Evolutionary conservation across 2,888 invertebrate species (phyloP).

Genomic region (Meiosimyza platycephala): DNA sequence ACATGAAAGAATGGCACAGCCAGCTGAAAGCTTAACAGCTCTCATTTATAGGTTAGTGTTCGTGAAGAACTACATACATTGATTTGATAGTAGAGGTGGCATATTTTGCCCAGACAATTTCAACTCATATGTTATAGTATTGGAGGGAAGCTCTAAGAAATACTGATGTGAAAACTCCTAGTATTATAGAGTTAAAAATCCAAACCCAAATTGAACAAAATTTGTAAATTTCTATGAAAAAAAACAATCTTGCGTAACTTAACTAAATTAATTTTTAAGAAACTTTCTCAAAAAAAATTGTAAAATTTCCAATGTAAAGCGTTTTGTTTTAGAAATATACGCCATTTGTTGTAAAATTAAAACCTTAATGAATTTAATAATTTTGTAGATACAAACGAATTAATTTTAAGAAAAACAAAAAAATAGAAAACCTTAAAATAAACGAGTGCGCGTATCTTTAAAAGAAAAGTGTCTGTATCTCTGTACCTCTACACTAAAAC

Average conservation of each 20-base stretch:
- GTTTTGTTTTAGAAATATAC: slow-evolving; percentile 16
- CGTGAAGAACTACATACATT: too few relatives aligned
- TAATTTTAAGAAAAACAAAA: slow-evolving; percentile 11
- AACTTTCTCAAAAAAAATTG: slow-evolving; percentile 43
- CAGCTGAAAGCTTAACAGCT: too few relatives aligned
- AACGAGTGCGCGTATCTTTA: slow-evolving; percentile 22
- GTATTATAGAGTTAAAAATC: slow-evolving; percentile 17
- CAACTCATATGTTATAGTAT: too few relatives aligned
- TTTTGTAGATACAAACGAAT: slow-evolving; percentile 25
- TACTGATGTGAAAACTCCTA: slow-evolving; percentile 31
- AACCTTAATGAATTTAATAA: not conserved
- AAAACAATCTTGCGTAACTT: slow-evolving; percentile 55
- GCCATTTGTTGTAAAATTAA: slow-evolving; percentile 15
- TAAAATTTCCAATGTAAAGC: slow-evolving; percentile 17
- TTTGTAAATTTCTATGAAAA: slow-evolving; percentile 34
- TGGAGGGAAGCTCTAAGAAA: too few relatives aligned
- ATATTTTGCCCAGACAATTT: too few relatives aligned
- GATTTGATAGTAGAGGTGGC: too few relatives aligned
- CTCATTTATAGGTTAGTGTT: too few relatives aligned
- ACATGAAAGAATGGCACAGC: too few relatives aligned
- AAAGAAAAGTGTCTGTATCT: slow-evolving; percentile 32
- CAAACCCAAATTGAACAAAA: not conserved
- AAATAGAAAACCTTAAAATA: slow-evolving; percentile 7
- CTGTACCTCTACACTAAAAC: slow-evolving; percentile 33
- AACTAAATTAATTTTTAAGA: slow-evolving; percentile 57